Evolutionary conservation across 2,113 vertebrate species (phyloP).

Genomic region (Aphyosemion australe): DNA sequence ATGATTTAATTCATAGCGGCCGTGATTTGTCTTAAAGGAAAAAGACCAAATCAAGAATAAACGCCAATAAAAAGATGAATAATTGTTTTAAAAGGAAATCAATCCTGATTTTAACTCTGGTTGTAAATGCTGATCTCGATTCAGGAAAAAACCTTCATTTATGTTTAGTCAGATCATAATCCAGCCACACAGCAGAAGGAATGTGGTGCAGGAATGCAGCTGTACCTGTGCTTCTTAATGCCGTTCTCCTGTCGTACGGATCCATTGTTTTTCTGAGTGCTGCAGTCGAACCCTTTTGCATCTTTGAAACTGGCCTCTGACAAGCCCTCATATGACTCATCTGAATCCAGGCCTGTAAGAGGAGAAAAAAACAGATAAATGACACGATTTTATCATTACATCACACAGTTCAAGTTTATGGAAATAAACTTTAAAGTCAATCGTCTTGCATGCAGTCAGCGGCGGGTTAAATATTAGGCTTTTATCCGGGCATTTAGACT

Average conservation of each 20-base stretch:
- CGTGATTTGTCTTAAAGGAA: too few species aligned
- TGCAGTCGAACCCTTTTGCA: slow-evolving; percentile 76
- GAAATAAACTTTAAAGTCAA: background rate
- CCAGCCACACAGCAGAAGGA: background rate
- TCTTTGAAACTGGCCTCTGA: slow-evolving; percentile 89
- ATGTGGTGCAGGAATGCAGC: slow-evolving; percentile 55
- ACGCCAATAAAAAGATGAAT: background rate
- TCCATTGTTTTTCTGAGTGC: slow-evolving; percentile 80
- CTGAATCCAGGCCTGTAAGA: slow-evolving; percentile 91
- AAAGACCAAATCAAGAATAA: background rate
- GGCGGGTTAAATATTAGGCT: background rate
- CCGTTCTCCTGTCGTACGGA: slow-evolving; percentile 88
- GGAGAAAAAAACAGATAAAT: background rate
- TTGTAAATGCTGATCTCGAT: background rate
- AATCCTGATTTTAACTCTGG: background rate
- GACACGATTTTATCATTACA: background rate
- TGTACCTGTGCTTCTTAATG: slow-evolving; percentile 90
- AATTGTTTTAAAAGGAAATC: background rate
- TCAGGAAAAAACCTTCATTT: background rate
- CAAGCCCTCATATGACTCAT: slow-evolving; percentile 90
- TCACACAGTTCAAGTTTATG: background rate
- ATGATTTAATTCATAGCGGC: too few species aligned
- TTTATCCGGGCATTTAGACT: background rate
- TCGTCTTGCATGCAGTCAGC: background rate
- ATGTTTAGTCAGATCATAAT: background rate